Conservation (phyloP, 2,113 vertebrate species). For the Mesocricetus auratus region DNA sequence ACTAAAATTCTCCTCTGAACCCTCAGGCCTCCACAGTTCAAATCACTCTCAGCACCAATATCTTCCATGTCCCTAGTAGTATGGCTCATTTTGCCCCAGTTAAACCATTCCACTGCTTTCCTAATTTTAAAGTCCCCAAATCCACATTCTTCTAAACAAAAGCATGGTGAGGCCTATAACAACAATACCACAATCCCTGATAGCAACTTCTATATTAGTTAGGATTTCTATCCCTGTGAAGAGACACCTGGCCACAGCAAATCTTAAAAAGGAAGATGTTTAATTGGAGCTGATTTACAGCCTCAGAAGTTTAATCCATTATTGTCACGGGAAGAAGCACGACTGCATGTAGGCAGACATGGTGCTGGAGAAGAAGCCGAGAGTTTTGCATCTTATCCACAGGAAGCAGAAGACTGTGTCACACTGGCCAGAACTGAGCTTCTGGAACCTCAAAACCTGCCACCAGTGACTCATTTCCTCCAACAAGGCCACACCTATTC, state of each 20-base stretch:
- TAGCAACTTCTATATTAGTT: not conserved
- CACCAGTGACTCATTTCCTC: too few relatives aligned
- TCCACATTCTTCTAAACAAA: not conserved
- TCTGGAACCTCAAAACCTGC: too few relatives aligned
- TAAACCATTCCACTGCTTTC: not conserved
- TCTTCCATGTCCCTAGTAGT: not conserved
- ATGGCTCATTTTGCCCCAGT: not conserved
- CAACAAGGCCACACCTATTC: too few relatives aligned
- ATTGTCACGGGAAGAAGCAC: not conserved
- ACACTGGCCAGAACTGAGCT: too few relatives aligned
- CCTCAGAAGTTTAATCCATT: not conserved
- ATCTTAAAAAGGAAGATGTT: not conserved
- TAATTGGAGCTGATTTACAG: not conserved
- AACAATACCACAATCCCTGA: not conserved
- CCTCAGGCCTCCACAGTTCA: not conserved
- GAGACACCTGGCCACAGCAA: not conserved
- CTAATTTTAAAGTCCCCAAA: not conserved
- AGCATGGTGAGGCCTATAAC: not conserved
- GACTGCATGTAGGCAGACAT: not conserved
- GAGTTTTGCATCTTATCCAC: too few relatives aligned
- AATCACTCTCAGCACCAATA: not conserved
- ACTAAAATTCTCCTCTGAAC: not conserved
- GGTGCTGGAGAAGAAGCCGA: too few relatives aligned
- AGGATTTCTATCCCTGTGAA: not conserved
- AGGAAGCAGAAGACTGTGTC: too few relatives aligned